A percentile compares a stretch with the other conserved stretches of the same genome.
Evolutionary conservation across 1,140 invertebrate species (phyloP).

Genomic region (Dendrolimus kikuchii): DNA sequence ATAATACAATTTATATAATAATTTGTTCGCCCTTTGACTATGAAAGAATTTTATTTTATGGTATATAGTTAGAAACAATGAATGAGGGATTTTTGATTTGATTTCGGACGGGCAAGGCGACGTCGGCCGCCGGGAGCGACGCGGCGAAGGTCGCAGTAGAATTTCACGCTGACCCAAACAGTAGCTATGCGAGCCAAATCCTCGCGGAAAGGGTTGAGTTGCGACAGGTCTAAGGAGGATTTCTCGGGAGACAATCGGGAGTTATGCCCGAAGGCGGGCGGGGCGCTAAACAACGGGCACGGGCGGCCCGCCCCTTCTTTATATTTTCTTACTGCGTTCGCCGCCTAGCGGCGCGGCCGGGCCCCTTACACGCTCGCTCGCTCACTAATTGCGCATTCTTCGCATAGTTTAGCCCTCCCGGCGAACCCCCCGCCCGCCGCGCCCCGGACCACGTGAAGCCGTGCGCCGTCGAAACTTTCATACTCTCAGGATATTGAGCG

Average conservation of each 20-base stretch:
- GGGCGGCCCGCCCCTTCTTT: conserved; percentile 74
- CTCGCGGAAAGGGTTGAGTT: conserved; percentile 63
- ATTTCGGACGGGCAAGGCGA: conserved; percentile 1
- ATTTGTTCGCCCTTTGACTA: too few species aligned
- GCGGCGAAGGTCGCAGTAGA: conserved; percentile 28
- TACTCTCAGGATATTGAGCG: conserved; percentile 69
- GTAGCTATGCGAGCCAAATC: conserved; percentile 59
- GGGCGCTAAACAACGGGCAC: conserved; percentile 65
- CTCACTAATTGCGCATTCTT: conserved; percentile 93
- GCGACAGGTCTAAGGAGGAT: conserved; percentile 66
- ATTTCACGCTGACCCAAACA: conserved; percentile 68
- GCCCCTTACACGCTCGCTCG: conserved; percentile 74
- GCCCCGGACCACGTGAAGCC: conserved; percentile 64
- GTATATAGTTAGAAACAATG: too few species aligned
- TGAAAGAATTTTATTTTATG: too few species aligned
- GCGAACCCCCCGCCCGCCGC: conserved; percentile 54
- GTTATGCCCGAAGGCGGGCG: conserved; percentile 62
- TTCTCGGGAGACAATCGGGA: conserved; percentile 68
- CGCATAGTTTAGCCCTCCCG: conserved; percentile 86
- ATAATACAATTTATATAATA: too few species aligned
- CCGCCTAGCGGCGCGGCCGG: conserved; percentile 65
- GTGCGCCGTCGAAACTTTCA: conserved; percentile 68
- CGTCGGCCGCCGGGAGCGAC: background rate
- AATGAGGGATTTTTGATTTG: background rate
- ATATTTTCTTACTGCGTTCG: conserved; percentile 76